Evolutionary conservation across 2,888 invertebrate genomes (phyloP), one percentile per base, ranked within the genome.

Genomic region (Chouioia cunea): DNA sequence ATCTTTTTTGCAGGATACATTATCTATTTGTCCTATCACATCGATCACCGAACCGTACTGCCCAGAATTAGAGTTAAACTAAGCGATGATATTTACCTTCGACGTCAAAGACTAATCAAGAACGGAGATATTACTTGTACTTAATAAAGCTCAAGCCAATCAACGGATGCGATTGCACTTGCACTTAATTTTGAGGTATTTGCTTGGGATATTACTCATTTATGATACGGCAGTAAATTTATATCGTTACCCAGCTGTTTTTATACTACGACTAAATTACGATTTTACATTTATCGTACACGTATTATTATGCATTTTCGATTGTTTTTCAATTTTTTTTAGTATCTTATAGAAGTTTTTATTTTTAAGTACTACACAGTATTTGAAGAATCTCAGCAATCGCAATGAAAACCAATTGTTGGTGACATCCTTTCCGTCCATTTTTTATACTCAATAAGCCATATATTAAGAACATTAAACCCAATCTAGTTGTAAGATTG

Each of bases 1-100:
- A 52, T 44, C 43, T 65, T 71, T 74, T 54, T 82, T 80, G 22
- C 77, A 85, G 85, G 79, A 82, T 72, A 85, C 82, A n/a, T 64
- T 85, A 69, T 84, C 83, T 50, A 82, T 85, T 73, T 84, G 82
- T 59, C 87, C 87, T 23, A 83, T 81, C 59, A 86, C 83, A 27
- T 82, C 84, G 52, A 84, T 82, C 64, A 86, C 79, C 54, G 84
- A 84, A 77, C 81, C 83, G 4, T 85, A 84, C 68, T 60, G 81
- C 57, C 80, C 83, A 36, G 85, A 85, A 75, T 75, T 85, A 76
- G 85, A 85, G 74, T 76, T 85, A 64, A 81, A 85, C 73, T 66
- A 36, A 65, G 36, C 12, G 44, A 44, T 54, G 12, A 22, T 27
- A 27, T 6, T 54, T 14, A 4, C 2, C 36, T 58, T 59, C 50